Evolutionary conservation across 2,888 invertebrate species (phyloP).

Genomic region (Schrankia costaestrigalis): DNA sequence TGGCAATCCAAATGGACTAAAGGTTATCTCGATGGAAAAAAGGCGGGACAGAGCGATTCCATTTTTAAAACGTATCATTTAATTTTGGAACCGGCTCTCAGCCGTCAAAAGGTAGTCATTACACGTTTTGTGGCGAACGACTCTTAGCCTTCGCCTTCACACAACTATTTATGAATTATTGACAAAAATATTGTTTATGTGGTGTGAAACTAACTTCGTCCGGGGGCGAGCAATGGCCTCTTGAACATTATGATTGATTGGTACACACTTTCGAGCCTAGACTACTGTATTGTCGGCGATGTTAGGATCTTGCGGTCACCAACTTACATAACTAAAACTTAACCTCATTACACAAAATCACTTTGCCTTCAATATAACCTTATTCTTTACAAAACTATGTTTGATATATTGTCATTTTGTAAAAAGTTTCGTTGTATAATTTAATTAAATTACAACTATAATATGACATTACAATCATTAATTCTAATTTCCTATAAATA

Average conservation of each 20-base stretch:
- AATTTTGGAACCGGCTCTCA: conserved; percentile 79
- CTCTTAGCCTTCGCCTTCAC: conserved; percentile 59
- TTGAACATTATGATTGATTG: conserved; percentile 21
- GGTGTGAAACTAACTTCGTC: not conserved
- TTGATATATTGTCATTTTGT: no score
- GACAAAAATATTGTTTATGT: conserved; percentile 29
- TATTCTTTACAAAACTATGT: no score
- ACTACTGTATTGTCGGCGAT: conserved; percentile 1
- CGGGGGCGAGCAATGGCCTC: not conserved
- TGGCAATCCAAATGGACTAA: conserved; percentile 75
- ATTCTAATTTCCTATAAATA: no score
- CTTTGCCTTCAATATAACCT: no score
- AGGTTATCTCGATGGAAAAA: conserved; percentile 78
- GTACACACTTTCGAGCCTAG: conserved; percentile 5
- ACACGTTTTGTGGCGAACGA: conserved; percentile 73
- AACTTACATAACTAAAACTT: no score
- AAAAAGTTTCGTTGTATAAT: no score
- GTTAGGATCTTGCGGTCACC: no score
- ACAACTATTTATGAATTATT: conserved; percentile 55
- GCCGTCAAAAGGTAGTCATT: conserved; percentile 80
- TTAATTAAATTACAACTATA: no score
- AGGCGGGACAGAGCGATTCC: conserved; percentile 79
- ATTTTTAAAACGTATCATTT: conserved; percentile 81
- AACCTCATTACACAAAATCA: no score
- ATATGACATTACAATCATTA: no score